Evolutionary conservation across 1,140 invertebrate genomes (phyloP).

Genomic region (Bombus superbus): DNA sequence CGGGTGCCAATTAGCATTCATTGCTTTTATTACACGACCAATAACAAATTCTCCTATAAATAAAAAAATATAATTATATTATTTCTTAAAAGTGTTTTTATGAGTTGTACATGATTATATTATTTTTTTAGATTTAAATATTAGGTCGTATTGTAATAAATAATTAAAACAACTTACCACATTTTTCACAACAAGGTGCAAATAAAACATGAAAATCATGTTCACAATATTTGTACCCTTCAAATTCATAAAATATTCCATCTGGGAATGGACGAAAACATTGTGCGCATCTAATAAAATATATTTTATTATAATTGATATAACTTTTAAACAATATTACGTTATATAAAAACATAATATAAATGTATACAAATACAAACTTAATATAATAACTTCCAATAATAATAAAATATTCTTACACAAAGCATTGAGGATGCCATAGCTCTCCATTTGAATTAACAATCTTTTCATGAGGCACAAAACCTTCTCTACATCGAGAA

Average conservation of each 20-base stretch:
- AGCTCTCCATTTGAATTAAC: constrained; percentile 99
- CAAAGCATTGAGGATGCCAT: constrained; percentile 99
- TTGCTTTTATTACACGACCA: constrained; percentile 99
- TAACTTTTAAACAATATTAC: not conserved
- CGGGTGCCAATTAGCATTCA: constrained; percentile 99
- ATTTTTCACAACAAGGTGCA: constrained; percentile 98
- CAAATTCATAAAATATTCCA: constrained; percentile 99
- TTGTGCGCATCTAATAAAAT: constrained; percentile 93
- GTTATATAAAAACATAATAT: not conserved
- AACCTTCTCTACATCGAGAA: constrained; percentile 96
- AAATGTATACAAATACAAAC: too few relatives aligned
- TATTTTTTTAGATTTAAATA: constrained; percentile 21
- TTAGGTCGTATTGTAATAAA: constrained; percentile 27
- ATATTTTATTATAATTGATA: not conserved
- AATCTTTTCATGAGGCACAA: constrained; percentile 98
- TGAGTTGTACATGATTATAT: not conserved
- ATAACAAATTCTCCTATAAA: constrained; percentile 95
- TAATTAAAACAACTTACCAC: constrained; percentile 86
- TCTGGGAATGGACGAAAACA: constrained; percentile 99
- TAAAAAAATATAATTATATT: constrained; percentile 19
- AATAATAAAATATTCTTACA: constrained; percentile 89
- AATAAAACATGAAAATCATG: constrained; percentile 99
- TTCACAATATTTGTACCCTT: constrained; percentile 99
- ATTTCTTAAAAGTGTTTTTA: too few relatives aligned
- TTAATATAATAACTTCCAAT: not conserved